Evolutionary conservation across 1,140 invertebrate genomes (phyloP).

Genomic region (Meloidogyne chitwoodi): DNA sequence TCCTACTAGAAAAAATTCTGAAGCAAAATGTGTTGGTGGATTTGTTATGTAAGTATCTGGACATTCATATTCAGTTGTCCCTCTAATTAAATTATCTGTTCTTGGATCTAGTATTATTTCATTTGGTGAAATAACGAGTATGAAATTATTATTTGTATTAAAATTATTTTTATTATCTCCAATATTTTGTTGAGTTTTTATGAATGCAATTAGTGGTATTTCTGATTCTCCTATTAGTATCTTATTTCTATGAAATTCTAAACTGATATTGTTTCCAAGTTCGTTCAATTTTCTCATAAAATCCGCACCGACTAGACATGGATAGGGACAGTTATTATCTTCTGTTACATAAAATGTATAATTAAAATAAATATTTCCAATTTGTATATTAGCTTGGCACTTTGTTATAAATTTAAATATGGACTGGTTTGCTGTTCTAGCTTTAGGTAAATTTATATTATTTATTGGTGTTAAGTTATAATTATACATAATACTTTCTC

Average conservation of each 20-base stretch:
- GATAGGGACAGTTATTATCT: not conserved
- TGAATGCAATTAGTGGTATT: not conserved
- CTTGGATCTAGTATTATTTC: slow-evolving; percentile 2
- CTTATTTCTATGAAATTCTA: not conserved
- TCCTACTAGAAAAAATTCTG: not conserved
- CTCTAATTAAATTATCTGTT: slow-evolving; percentile 5
- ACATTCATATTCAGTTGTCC: not conserved
- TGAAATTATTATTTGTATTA: not conserved
- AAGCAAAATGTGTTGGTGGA: not conserved
- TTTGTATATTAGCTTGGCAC: not conserved
- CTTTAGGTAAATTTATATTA: not conserved
- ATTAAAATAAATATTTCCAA: not conserved
- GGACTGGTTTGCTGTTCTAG: not conserved
- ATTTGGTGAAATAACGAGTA: not conserved
- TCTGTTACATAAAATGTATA: not conserved
- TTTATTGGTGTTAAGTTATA: not conserved
- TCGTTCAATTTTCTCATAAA: not conserved
- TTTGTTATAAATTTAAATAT: not conserved
- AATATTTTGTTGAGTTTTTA: not conserved
- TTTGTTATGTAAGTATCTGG: not conserved
- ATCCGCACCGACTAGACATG: not conserved
- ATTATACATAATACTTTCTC: not conserved
- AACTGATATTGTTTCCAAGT: not conserved
- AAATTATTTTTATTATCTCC: not conserved
- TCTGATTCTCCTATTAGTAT: not conserved